A percentile compares a stretch with the other conserved stretches of the same genome.
Conservation (phyloP, 2,888 invertebrate genomes). For the Ptilodon capucinus region DNA sequence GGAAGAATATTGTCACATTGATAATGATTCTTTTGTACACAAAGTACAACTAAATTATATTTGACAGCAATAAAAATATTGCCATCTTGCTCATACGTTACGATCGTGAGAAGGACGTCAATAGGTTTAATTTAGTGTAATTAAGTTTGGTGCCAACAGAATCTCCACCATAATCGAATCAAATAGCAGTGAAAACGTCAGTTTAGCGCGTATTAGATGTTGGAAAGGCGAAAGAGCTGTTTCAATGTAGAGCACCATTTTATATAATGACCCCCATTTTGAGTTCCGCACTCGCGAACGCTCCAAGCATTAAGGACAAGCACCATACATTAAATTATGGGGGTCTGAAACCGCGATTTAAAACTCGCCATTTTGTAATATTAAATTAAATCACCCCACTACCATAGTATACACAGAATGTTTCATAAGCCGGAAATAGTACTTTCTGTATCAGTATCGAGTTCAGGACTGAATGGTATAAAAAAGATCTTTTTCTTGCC, state of each 20-base stretch:
- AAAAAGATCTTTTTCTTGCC: too few species aligned
- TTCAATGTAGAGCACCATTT: slow-evolving; percentile 50
- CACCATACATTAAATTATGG: slow-evolving; percentile 41
- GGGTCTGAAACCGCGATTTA: slow-evolving; percentile 16
- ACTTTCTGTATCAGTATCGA: too few species aligned
- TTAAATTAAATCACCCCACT: not conserved
- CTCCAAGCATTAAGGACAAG: slow-evolving; percentile 41
- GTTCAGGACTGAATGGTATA: too few species aligned
- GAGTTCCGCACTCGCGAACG: slow-evolving; percentile 45
- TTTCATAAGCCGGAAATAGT: too few species aligned
- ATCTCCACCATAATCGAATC: not conserved
- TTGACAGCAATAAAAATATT: too few species aligned
- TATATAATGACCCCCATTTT: slow-evolving; percentile 51
- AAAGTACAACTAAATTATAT: too few species aligned
- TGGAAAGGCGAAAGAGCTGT: slow-evolving; percentile 34
- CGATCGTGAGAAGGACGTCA: too few species aligned
- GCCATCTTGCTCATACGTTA: too few species aligned
- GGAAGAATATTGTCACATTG: too few species aligned
- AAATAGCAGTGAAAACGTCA: not conserved
- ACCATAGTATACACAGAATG: not conserved
- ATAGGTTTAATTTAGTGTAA: too few species aligned
- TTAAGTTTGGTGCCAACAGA: not conserved
- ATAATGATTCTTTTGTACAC: too few species aligned
- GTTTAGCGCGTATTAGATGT: slow-evolving; percentile 17
- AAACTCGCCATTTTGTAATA: slow-evolving; percentile 3